Evolutionary conservation across 2,888 invertebrate species (phyloP).

Genomic region (Poecilobothrus nobilitatus): DNA sequence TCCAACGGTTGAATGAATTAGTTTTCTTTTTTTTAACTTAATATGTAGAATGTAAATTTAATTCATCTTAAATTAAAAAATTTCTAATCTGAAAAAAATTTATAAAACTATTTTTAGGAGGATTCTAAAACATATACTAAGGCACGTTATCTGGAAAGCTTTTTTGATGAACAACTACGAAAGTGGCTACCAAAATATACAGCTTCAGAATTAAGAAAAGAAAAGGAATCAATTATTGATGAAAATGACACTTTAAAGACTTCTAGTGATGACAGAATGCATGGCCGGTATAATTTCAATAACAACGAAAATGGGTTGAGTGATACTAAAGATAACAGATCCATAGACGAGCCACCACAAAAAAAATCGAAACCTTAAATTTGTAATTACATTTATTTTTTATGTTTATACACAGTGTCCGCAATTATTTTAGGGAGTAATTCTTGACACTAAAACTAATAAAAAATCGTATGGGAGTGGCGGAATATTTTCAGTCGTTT

Average conservation of each 20-base stretch:
- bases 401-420: too few relatives aligned
- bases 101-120: too few relatives aligned
- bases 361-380: not conserved
- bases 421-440: too few relatives aligned
- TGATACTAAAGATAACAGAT: not conserved
- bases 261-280: not conserved
- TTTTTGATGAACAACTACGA: slow-evolving; percentile 70
- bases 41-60: too few relatives aligned
- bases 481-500: too few relatives aligned
- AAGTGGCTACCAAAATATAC: slow-evolving; percentile 75
- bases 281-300: not conserved
- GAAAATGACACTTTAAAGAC: not conserved
- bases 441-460: too few relatives aligned
- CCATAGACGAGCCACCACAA: not conserved
- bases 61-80: too few relatives aligned
- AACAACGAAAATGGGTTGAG: not conserved
- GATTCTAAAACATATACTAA: slow-evolving; percentile 69
- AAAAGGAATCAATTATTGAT: not conserved
- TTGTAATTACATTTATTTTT: too few relatives aligned
- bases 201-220: not conserved
- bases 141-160: slow-evolving; percentile 73
- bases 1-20: too few relatives aligned
- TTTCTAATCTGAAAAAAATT: too few relatives aligned
- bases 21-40: too few relatives aligned
- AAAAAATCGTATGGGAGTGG: too few relatives aligned